Evolutionary conservation across 1,140 invertebrate species (phyloP).

Genomic region (Musca vetustissima): DNA sequence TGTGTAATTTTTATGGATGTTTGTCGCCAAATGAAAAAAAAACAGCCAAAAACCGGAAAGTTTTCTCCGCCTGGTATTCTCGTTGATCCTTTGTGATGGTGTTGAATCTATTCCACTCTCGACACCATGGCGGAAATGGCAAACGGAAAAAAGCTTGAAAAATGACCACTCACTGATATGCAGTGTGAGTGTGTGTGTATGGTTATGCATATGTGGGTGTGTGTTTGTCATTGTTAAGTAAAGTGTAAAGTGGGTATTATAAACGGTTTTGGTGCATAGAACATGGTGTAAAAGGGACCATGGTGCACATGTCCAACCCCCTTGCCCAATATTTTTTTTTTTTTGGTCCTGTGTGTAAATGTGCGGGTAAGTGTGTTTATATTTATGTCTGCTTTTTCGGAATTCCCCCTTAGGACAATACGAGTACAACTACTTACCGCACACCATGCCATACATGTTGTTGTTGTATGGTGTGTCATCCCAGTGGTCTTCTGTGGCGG

Average conservation of each 20-base stretch:
- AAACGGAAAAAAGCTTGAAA: conserved; percentile 5
- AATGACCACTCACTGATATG: too few species aligned
- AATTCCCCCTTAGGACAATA: too few species aligned
- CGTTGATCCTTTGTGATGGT: neutral
- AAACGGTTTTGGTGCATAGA: neutral
- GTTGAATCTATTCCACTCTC: neutral
- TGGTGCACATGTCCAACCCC: too few species aligned
- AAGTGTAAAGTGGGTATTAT: conserved; percentile 1
- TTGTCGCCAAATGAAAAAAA: neutral
- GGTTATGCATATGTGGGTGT: neutral
- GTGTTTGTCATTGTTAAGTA: neutral
- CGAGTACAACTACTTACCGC: too few species aligned
- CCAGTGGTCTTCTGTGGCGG: too few species aligned
- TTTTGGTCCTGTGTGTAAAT: neutral
- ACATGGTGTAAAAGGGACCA: neutral
- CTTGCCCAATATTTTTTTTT: too few species aligned
- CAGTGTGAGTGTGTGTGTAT: too few species aligned
- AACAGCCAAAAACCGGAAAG: neutral
- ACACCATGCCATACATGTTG: too few species aligned
- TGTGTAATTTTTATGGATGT: conserved; percentile 6
- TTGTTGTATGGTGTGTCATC: too few species aligned
- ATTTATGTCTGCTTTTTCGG: too few species aligned
- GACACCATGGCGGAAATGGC: neutral
- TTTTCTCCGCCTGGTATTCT: neutral
- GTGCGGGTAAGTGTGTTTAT: too few species aligned